These are phyloP conservation scores for Prunella himalayana DNA, from an alignment of 2,113 vertebrate species.

Conservation along the genomic window DNA sequence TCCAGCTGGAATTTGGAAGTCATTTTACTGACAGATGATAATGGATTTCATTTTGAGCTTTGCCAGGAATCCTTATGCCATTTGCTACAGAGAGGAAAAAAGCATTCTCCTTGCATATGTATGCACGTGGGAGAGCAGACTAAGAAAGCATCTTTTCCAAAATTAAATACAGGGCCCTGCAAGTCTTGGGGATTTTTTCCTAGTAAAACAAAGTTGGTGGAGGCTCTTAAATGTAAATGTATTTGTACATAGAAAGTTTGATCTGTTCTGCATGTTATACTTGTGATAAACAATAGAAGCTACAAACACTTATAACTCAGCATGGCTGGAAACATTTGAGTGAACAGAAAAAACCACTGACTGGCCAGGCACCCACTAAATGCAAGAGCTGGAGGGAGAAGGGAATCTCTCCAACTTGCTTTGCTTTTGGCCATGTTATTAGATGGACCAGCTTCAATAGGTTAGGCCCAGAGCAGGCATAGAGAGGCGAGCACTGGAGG, in stretches of 20 bases:
- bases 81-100: not conserved
- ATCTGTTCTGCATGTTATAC: not conserved
- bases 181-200: not conserved
- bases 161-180: slow-evolving; percentile 4
- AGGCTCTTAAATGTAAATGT: not conserved
- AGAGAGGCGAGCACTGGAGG: not conserved
- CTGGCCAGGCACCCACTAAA: not conserved
- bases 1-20: slow-evolving; percentile 51
- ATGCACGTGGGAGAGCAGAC: not conserved
- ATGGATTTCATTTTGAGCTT: slow-evolving; percentile 31
- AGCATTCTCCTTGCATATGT: not conserved
- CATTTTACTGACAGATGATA: slow-evolving; percentile 44
- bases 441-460: not conserved
- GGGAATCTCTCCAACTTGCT: not conserved
- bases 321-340: not conserved
- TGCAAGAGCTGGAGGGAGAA: not conserved
- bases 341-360: not conserved
- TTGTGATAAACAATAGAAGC: not conserved
- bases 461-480: not conserved
- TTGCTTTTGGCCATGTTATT: not conserved
- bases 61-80: slow-evolving; percentile 32
- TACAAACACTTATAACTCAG: not conserved
- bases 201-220: not conserved
- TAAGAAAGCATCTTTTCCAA: not conserved
- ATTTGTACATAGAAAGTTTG: not conserved